These are phyloP conservation scores for Gyrodactylus bullatarudis DNA, from an alignment of 1,140 invertebrate genomes.

Conservation along the genomic window DNA sequence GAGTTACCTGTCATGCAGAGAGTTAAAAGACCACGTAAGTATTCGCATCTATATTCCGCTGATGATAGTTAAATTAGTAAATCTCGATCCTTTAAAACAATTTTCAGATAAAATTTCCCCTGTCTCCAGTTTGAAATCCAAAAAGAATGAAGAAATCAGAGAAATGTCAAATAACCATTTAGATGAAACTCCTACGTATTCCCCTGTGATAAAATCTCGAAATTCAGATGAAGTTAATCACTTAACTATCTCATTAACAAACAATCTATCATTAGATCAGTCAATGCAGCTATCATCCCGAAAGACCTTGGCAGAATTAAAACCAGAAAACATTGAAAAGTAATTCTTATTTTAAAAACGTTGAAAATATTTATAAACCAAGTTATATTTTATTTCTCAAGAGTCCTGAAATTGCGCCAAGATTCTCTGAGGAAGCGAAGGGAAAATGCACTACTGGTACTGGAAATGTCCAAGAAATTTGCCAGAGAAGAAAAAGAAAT, in stretches of 20 bases:
- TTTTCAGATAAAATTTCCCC: no score
- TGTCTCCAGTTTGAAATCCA: no score
- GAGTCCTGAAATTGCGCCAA: background rate
- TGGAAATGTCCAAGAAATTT: background rate
- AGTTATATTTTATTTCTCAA: background rate
- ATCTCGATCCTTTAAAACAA: no score
- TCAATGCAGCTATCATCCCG: background rate
- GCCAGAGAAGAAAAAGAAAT: background rate
- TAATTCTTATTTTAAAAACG: background rate
- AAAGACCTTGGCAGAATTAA: background rate
- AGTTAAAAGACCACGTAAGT: no score
- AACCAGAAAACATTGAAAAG: background rate
- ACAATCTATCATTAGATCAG: background rate
- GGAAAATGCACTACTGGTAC: background rate
- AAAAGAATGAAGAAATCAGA: background rate
- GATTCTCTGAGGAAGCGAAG: background rate
- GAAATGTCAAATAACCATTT: background rate
- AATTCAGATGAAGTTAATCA: background rate
- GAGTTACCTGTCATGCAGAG: no score
- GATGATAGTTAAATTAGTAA: no score
- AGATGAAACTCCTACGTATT: no score
- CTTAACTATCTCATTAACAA: background rate
- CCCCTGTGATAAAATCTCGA: background rate
- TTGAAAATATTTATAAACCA: background rate
- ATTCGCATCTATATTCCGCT: no score